A percentile compares a stretch with the other conserved stretches of the same genome.
Evolutionary conservation across 2,113 vertebrate species (phyloP).

Genomic region (Phylloscopus trochiloides): DNA sequence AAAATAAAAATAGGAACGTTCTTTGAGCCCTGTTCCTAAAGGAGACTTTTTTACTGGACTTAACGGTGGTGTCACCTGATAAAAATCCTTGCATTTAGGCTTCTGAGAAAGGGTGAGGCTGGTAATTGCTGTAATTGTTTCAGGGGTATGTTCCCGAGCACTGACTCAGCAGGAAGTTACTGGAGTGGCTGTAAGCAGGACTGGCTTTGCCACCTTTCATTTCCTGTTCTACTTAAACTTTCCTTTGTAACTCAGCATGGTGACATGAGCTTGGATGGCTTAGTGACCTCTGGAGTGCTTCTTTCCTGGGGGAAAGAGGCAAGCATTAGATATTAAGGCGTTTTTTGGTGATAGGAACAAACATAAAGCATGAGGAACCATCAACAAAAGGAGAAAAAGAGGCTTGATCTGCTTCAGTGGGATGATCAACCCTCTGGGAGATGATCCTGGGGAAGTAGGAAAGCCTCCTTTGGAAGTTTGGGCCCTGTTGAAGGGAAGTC

Average conservation of each 20-base stretch:
- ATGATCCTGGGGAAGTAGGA: not conserved
- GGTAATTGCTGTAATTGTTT: not conserved
- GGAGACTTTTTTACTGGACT: not conserved
- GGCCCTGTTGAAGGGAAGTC: not conserved
- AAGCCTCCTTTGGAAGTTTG: not conserved
- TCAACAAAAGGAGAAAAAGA: not conserved
- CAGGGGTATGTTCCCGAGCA: fast-evolving
- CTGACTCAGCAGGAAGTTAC: not conserved
- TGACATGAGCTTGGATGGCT: fast-evolving
- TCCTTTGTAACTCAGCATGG: not conserved
- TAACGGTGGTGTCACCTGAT: fast-evolving
- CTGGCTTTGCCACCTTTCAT: not conserved
- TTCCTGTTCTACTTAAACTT: not conserved
- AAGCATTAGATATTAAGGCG: fast-evolving
- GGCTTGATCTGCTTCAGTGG: not conserved
- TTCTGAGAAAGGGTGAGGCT: not conserved
- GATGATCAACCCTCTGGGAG: not conserved
- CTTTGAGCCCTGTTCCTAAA: not conserved
- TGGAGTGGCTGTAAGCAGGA: not conserved
- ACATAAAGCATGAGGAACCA: fast-evolving
- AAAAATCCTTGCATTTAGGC: fast-evolving
- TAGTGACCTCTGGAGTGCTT: not conserved
- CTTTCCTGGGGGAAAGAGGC: not conserved
- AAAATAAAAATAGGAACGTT: not conserved
- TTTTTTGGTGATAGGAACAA: not conserved